These are phyloP conservation scores for Ifrita kowaldi DNA, from an alignment of 2,113 vertebrate species.

Conservation along the genomic window DNA sequence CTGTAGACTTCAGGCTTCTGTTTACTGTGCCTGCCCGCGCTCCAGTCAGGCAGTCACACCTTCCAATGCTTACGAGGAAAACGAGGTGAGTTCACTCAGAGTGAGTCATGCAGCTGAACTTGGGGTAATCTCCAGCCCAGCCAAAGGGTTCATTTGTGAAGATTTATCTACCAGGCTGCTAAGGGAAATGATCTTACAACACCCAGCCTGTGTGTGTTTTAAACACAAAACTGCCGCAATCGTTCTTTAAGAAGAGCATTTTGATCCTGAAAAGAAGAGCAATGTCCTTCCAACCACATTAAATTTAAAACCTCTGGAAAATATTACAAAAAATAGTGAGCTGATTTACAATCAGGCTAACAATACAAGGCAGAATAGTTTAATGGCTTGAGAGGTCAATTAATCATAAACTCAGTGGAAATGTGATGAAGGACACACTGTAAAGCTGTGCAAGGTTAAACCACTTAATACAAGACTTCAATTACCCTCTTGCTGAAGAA, in stretches of 20 bases:
- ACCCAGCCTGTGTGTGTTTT: accelerated
- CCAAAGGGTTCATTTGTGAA: neutral
- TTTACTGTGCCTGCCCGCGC: neutral
- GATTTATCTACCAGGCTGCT: neutral
- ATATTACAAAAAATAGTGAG: neutral
- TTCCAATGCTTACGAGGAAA: neutral
- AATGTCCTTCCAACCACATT: neutral
- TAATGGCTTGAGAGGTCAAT: neutral
- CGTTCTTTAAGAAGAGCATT: neutral
- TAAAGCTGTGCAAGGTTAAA: conserved; percentile 15
- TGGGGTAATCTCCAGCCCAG: neutral
- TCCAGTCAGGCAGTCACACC: neutral
- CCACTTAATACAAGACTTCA: neutral
- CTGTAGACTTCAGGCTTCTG: neutral
- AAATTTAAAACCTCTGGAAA: neutral
- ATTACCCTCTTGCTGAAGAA: neutral
- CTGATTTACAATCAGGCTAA: conserved; percentile 5
- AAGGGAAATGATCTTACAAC: neutral
- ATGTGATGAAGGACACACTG: neutral
- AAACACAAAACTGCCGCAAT: neutral
- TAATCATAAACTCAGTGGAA: conserved; percentile 6
- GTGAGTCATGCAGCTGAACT: neutral
- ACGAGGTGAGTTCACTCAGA: accelerated
- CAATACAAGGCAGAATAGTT: neutral
- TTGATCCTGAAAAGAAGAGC: neutral